These are phyloP conservation scores for Halcyon malimbica DNA, from an alignment of 2,113 vertebrate genomes.

Conservation along the genomic window DNA sequence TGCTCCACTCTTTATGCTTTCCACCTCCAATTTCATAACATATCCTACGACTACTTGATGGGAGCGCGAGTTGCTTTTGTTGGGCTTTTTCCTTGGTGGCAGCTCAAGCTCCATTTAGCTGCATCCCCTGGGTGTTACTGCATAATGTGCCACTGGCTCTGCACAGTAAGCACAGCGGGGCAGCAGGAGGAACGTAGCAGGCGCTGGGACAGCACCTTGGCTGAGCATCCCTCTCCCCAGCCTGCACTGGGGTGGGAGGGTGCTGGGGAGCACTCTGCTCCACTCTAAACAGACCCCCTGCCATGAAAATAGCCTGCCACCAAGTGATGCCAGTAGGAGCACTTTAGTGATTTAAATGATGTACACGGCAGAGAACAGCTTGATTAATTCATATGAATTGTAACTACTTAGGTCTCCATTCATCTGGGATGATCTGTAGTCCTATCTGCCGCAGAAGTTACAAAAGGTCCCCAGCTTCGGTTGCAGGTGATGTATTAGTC, in stretches of 20 bases:
- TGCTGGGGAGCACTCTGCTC: background rate
- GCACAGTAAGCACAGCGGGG: background rate
- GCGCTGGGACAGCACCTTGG: background rate
- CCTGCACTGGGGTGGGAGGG: background rate
- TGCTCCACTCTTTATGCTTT: background rate
- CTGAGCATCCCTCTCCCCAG: background rate
- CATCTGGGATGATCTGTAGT: conserved; percentile 42
- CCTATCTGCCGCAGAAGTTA: background rate
- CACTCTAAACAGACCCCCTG: background rate
- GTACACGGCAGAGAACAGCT: conserved; percentile 28
- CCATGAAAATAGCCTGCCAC: background rate
- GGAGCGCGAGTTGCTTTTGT: background rate
- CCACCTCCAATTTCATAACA: background rate
- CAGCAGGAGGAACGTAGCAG: background rate
- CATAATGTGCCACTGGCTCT: background rate
- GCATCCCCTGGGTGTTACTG: background rate
- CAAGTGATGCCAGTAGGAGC: background rate
- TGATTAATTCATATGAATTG: conserved; percentile 48
- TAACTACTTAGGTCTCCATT: conserved; percentile 38
- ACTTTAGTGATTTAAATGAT: conserved; percentile 50
- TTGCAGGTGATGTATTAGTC: conserved; percentile 52
- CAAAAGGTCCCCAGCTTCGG: background rate
- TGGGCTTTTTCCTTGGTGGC: background rate
- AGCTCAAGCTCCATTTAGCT: background rate
- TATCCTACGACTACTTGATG: background rate